Conservation (phyloP, 2,113 vertebrate genomes). For the Synchiropus splendidus region DNA sequence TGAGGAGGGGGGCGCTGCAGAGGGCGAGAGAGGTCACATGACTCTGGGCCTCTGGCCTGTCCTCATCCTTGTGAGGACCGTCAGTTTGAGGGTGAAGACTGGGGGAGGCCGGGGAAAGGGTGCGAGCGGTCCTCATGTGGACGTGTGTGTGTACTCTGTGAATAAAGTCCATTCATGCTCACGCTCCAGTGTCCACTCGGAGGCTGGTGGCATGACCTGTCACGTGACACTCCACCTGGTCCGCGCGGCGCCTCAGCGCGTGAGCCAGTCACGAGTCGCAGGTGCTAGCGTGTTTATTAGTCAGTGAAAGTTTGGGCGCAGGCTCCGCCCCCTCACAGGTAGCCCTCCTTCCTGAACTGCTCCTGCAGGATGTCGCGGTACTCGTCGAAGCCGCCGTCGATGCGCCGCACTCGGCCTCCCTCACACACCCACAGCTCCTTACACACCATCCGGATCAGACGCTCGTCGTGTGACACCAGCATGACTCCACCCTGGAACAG, state of each 20-base stretch:
- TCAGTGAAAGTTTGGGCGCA: constrained; percentile 12
- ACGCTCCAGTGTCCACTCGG: constrained; percentile 11
- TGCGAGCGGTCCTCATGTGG: no score
- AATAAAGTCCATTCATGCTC: no score
- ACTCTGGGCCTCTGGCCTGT: no score
- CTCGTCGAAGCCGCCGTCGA: constrained; percentile 94
- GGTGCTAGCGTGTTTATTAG: background rate
- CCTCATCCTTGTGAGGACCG: no score
- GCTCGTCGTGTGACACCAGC: constrained; percentile 91
- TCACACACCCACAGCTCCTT: constrained; percentile 95
- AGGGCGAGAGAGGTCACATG: no score
- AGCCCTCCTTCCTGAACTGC: constrained; percentile 93
- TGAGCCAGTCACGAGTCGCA: constrained; percentile 6
- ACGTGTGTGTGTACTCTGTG: no score
- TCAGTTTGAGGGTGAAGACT: no score
- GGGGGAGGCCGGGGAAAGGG: no score
- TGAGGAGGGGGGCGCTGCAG: constrained; percentile 20
- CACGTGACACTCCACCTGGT: constrained; percentile 3
- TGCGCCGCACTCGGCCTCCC: constrained; percentile 63
- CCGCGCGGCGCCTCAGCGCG: constrained; percentile 5
- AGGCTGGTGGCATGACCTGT: constrained; percentile 6
- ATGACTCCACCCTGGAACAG: constrained; percentile 81
- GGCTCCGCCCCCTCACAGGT: constrained; percentile 85
- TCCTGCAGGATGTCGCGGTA: constrained; percentile 91
- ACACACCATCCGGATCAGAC: constrained; percentile 91